phyloP scores from a whole-genome alignment of 1,140 invertebrate species.

The Glossosoma conforme region DNA sequence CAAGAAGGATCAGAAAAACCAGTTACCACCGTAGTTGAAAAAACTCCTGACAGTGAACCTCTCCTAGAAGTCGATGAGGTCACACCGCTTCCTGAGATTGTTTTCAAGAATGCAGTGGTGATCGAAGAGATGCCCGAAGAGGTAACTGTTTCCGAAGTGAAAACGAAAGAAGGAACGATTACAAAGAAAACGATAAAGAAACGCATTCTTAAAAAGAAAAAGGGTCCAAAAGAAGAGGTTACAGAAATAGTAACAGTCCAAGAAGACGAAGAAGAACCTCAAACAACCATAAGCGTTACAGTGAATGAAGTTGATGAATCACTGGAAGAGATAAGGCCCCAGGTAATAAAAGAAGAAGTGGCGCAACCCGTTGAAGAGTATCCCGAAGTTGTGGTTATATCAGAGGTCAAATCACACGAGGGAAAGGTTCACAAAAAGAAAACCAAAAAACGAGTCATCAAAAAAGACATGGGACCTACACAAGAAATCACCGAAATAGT shows the following conservation, averaged over 20 bases:
- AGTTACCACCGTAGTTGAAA: constrained; percentile 31
- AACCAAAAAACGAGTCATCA: constrained; percentile 36
- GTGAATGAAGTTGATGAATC: constrained; percentile 27
- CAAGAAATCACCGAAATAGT: constrained; percentile 39
- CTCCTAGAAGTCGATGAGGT: background rate
- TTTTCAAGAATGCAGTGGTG: no score
- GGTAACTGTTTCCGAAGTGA: constrained; percentile 39
- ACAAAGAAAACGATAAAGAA: constrained; percentile 36
- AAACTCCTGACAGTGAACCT: background rate
- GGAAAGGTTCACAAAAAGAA: constrained; percentile 39
- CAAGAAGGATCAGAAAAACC: constrained; percentile 30
- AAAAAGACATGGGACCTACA: constrained; percentile 36
- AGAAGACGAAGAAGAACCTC: constrained; percentile 28
- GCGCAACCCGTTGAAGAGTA: constrained; percentile 24
- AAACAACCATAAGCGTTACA: constrained; percentile 21
- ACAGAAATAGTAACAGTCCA: constrained; percentile 38
- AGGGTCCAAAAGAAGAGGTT: constrained; percentile 36
- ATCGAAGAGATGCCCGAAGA: constrained; percentile 14
- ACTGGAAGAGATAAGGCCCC: constrained; percentile 26
- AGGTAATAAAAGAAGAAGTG: constrained; percentile 13
- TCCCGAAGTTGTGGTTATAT: constrained; percentile 42
- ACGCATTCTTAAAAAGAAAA: constrained; percentile 36
- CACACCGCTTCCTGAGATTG: background rate
- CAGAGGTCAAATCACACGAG: constrained; percentile 37
- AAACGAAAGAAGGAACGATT: constrained; percentile 36